Conservation (phyloP, 2,888 invertebrate genomes). For the Eremobia ochroleuca region DNA sequence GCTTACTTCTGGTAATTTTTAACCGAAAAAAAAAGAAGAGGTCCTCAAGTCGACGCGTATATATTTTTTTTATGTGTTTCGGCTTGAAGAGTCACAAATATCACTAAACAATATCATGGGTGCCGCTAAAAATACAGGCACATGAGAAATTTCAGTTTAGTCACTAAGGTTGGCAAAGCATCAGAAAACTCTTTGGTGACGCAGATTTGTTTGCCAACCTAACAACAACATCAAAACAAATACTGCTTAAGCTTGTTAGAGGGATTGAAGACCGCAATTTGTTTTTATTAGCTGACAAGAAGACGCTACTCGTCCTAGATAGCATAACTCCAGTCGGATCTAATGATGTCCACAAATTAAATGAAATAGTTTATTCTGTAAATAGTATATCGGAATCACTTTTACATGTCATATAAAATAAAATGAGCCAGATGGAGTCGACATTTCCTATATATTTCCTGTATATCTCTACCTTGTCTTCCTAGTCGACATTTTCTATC, state of each 20-base stretch:
- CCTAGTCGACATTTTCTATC: too few species aligned
- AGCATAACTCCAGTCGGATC: background rate
- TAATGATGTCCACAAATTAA: background rate
- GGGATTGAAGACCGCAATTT: background rate
- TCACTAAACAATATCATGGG: background rate
- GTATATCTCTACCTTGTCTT: too few species aligned
- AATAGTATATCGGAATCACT: too few species aligned
- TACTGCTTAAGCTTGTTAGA: slow-evolving; percentile 11
- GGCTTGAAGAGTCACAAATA: background rate
- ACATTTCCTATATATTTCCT: too few species aligned
- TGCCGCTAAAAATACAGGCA: background rate
- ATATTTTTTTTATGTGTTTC: background rate
- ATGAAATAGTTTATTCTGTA: too few species aligned
- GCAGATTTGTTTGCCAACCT: background rate
- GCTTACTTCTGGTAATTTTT: background rate
- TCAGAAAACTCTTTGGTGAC: background rate
- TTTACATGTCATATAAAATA: too few species aligned
- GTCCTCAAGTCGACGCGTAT: too few species aligned
- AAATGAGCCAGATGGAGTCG: too few species aligned
- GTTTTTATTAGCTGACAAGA: background rate
- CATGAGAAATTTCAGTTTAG: background rate
- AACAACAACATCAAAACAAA: background rate
- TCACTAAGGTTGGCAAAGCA: background rate
- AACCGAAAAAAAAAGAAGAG: too few species aligned
- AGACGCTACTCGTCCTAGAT: background rate